A percentile compares a stretch with the other conserved stretches of the same genome.
phyloP scores from a whole-genome alignment of 92 coral and sea anemone genomes.

The Porites lobata region DNA sequence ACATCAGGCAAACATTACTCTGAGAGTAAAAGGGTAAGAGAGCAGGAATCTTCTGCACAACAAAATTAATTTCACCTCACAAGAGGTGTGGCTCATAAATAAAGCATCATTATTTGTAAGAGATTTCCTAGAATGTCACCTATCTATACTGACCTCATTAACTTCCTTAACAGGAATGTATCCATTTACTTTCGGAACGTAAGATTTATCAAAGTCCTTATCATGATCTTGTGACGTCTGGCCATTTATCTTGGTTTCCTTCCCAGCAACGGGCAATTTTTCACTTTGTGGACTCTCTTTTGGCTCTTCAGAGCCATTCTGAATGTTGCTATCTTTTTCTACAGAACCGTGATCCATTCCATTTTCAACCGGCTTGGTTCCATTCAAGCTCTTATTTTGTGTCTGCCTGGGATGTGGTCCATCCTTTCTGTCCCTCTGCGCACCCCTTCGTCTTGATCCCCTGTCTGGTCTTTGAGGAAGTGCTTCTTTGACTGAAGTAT shows the following conservation, averaged over 20 bases:
- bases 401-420: constrained; percentile 28
- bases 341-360: not conserved
- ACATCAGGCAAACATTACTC: not conserved
- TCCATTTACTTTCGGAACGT: constrained; percentile 14
- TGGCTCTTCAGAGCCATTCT: not conserved
- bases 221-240: constrained; percentile 3
- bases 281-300: not conserved
- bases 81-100: constrained; percentile 7
- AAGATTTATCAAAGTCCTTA: constrained; percentile 16
- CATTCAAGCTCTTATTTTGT: constrained; percentile 8
- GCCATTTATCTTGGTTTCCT: constrained; percentile 8
- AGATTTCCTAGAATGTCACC: constrained; percentile 16
- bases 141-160: constrained; percentile 34
- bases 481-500: not conserved
- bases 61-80: not conserved
- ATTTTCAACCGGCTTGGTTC: constrained; percentile 28
- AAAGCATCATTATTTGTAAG: not conserved
- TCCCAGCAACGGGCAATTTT: not conserved
- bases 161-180: constrained; percentile 34
- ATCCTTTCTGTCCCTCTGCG: constrained; percentile 25
- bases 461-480: constrained; percentile 46
- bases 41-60: not conserved
- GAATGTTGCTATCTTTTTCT: not conserved
- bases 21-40: not conserved
- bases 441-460: constrained; percentile 53